Evolutionary conservation across 2,797 vertebrate genomes (phyloP).

Genomic region (Gymnoscopelus braueri): DNA sequence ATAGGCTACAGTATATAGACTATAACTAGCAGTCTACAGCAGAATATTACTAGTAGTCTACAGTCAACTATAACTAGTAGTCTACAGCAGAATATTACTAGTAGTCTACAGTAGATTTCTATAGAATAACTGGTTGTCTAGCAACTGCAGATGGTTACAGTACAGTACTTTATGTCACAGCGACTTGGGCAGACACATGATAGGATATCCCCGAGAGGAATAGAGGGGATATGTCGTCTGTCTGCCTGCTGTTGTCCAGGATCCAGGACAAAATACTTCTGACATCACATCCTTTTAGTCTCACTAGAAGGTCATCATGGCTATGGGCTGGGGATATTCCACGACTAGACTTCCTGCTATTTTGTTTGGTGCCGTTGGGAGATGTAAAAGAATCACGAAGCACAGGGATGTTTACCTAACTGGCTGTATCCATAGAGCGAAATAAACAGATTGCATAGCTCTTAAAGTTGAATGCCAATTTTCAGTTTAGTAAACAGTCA

Average conservation of each 20-base stretch:
- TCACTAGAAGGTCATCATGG: slow-evolving; percentile 42
- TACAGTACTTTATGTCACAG: slow-evolving; percentile 31
- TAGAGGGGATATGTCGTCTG: slow-evolving; percentile 43
- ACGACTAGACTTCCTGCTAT: slow-evolving; percentile 64
- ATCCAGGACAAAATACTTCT: slow-evolving; percentile 52
- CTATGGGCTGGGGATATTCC: slow-evolving; percentile 58
- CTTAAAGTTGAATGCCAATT: slow-evolving; percentile 1
- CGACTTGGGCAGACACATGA: slow-evolving; percentile 53
- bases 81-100: too few relatives aligned
- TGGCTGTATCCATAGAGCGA: slow-evolving; percentile 12
- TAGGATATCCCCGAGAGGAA: slow-evolving; percentile 70
- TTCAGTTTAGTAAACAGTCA: slow-evolving; percentile 11
- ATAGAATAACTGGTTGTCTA: not conserved
- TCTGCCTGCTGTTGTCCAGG: slow-evolving; percentile 34
- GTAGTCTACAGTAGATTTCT: not conserved
- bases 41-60: too few relatives aligned
- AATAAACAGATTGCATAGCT: slow-evolving; percentile 9
- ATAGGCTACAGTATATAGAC: too few relatives aligned
- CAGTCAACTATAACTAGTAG: too few relatives aligned
- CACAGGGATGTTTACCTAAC: slow-evolving; percentile 29
- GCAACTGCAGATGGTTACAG: not conserved
- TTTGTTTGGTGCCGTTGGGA: slow-evolving; percentile 40
- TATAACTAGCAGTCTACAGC: too few relatives aligned
- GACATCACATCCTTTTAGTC: slow-evolving; percentile 64
- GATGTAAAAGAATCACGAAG: slow-evolving; percentile 28